Conservation (phyloP, 2,797 vertebrate species). For the Pteronotus mesoamericanus region DNA sequence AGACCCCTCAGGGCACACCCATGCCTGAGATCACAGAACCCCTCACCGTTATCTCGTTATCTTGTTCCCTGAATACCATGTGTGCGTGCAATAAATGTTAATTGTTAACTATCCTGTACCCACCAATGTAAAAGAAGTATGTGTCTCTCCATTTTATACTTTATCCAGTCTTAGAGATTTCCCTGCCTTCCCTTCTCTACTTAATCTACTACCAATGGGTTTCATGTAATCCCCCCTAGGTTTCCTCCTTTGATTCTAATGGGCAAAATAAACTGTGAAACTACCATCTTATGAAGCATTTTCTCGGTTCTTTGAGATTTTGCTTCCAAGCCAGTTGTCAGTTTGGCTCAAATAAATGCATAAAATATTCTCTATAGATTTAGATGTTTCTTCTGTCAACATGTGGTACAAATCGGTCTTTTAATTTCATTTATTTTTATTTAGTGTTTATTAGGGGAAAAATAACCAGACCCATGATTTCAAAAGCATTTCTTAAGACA, state of each 20-base stretch:
- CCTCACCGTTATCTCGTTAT: not conserved
- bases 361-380: not conserved
- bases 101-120: not conserved
- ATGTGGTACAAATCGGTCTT: not conserved
- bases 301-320: not conserved
- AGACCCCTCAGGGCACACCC: not conserved
- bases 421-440: not conserved
- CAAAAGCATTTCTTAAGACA: not conserved
- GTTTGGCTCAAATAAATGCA: not conserved
- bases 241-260: not conserved
- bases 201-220: not conserved
- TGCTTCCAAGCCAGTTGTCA: not conserved
- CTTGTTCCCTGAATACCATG: not conserved
- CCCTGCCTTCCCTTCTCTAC: not conserved
- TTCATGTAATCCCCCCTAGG: not conserved
- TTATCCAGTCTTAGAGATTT: not conserved
- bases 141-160: not conserved
- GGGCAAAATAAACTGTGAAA: not conserved
- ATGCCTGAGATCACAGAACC: not conserved
- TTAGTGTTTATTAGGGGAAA: not conserved
- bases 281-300: not conserved
- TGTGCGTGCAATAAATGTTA: not conserved
- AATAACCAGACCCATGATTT: not conserved
- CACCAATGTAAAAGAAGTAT: not conserved
- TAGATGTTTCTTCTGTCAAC: not conserved